Conservation (phyloP, 2,888 invertebrate species). For the Selenia dentaria region DNA sequence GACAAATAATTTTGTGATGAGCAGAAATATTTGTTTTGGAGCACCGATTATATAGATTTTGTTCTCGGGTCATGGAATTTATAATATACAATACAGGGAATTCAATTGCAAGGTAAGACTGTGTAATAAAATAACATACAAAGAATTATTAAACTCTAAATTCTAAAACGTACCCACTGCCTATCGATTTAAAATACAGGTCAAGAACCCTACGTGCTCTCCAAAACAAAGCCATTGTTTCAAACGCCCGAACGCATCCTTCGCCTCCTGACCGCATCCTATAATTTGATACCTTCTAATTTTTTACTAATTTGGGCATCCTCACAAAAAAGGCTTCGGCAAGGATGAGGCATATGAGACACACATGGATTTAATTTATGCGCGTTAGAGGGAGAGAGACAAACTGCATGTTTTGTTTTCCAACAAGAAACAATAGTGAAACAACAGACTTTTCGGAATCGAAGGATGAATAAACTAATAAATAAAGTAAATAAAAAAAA, state of each 20-base stretch:
- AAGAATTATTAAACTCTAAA: too few relatives aligned
- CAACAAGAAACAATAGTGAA: not conserved
- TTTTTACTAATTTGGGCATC: constrained; percentile 42
- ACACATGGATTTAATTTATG: constrained; percentile 39
- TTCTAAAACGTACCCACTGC: too few relatives aligned
- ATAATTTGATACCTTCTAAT: constrained; percentile 37
- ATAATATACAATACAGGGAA: too few relatives aligned
- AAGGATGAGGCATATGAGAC: constrained; percentile 42
- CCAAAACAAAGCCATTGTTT: constrained; percentile 1
- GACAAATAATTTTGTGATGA: too few relatives aligned
- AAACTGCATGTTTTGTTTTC: constrained; percentile 2
- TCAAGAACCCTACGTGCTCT: constrained; percentile 5
- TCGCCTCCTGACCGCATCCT: constrained; percentile 31
- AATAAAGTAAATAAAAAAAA: too few relatives aligned
- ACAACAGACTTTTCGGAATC: not conserved
- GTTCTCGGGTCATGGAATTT: too few relatives aligned
- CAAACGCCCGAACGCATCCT: constrained; percentile 13
- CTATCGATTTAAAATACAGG: too few relatives aligned
- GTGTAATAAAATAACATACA: too few relatives aligned
- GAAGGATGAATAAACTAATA: too few relatives aligned
- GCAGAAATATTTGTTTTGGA: too few relatives aligned
- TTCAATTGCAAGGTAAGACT: too few relatives aligned
- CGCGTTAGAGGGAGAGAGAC: constrained; percentile 43
- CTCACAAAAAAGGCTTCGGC: constrained; percentile 46
- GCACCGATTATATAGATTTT: too few relatives aligned